These are phyloP conservation scores for Cosmia pyralina DNA, from an alignment of 2,888 invertebrate species.

Conservation along the genomic window DNA sequence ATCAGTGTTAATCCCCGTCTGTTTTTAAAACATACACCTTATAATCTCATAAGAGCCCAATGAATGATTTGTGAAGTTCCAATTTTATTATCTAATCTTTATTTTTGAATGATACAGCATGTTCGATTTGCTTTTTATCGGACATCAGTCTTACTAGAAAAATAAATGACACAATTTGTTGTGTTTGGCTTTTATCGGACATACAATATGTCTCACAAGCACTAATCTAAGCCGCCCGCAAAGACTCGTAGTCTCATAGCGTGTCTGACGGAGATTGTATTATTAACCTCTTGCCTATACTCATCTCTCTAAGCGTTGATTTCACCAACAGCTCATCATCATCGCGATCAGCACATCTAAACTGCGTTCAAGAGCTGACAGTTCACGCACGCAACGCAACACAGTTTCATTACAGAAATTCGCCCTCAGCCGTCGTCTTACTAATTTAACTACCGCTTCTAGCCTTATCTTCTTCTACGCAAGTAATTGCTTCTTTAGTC, in stretches of 20 bases:
- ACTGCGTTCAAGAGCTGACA: too few species aligned
- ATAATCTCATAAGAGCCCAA: constrained; percentile 23
- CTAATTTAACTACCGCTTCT: neutral
- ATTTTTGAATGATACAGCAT: constrained; percentile 14
- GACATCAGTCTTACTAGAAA: constrained; percentile 4
- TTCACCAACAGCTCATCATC: too few species aligned
- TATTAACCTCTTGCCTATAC: too few species aligned
- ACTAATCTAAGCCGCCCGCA: constrained; percentile 8
- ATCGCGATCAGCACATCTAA: too few species aligned
- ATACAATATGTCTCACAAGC: neutral
- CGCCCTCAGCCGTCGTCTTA: neutral
- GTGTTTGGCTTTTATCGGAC: neutral
- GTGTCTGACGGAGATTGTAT: neutral
- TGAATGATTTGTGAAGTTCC: constrained; percentile 38
- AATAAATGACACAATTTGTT: constrained; percentile 9
- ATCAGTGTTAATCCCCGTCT: constrained; percentile 36
- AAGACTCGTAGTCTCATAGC: constrained; percentile 5
- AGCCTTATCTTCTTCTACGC: neutral
- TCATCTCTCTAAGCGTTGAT: neutral
- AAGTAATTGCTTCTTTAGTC: neutral
- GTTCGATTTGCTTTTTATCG: constrained; percentile 7
- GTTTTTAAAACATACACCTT: constrained; percentile 53
- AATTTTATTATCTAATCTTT: constrained; percentile 51
- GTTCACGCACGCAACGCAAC: too few species aligned
- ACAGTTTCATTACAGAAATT: too few species aligned